Percentiles rank a stretch among this genome's conserved stretches.
These are phyloP conservation scores for Bombylius discolor DNA, from an alignment of 2,888 invertebrate genomes.

Conservation along the genomic window DNA sequence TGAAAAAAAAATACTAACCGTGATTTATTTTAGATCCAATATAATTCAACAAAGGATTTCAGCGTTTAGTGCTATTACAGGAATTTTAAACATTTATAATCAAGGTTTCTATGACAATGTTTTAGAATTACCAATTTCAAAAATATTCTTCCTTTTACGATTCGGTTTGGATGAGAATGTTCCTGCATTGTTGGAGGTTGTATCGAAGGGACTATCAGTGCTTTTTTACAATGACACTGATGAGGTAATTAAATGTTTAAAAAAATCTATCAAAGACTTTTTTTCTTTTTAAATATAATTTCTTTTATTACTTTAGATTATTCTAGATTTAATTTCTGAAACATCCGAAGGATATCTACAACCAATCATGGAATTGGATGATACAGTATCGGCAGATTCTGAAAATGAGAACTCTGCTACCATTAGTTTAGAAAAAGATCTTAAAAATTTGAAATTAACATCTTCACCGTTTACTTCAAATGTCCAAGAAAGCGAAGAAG, in stretches of 20 bases:
- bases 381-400: neutral
- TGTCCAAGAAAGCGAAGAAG: constrained; percentile 29
- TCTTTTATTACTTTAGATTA: constrained; percentile 28
- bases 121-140: constrained; percentile 61
- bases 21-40: constrained; percentile 41
- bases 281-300: neutral
- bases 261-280: neutral
- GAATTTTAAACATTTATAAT: constrained; percentile 57
- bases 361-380: constrained; percentile 40
- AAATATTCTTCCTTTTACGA: constrained; percentile 65
- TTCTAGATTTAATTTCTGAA: constrained; percentile 54
- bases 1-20: neutral
- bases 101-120: constrained; percentile 65
- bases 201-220: constrained; percentile 60
- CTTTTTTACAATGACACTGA: constrained; percentile 65
- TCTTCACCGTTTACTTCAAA: constrained; percentile 25
- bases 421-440: constrained; percentile 43
- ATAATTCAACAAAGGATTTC: constrained; percentile 73
- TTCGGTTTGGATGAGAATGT: constrained; percentile 78
- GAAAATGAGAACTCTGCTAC: constrained; percentile 33
- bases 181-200: constrained; percentile 57
- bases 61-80: constrained; percentile 66
- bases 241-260: constrained; percentile 39
- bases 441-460: constrained; percentile 31
- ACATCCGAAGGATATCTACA: constrained; percentile 51